A percentile compares a stretch with the other conserved stretches of the same genome.
Evolutionary conservation across 2,888 invertebrate species (phyloP).

Genomic region (Gastrophysa polygoni): DNA sequence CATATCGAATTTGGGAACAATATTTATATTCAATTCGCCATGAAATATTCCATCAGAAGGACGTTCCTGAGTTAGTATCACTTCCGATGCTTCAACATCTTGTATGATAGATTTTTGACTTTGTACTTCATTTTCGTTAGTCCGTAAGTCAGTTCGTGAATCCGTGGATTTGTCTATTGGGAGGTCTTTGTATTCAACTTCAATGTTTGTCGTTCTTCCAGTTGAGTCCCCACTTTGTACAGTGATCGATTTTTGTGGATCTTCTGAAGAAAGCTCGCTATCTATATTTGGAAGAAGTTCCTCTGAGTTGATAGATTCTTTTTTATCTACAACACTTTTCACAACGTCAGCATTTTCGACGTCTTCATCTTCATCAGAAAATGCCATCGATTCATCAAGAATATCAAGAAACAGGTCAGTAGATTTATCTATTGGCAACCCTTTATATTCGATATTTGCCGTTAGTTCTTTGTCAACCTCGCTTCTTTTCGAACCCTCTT

Average conservation of each 20-base stretch:
- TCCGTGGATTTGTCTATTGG: constrained; percentile 40
- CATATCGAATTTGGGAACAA: neutral
- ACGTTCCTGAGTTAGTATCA: too few species aligned
- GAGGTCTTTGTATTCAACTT: constrained; percentile 35
- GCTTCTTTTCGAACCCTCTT: too few species aligned
- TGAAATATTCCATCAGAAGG: too few species aligned
- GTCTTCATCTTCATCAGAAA: neutral
- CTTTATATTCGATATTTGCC: constrained; percentile 33
- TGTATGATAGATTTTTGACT: neutral
- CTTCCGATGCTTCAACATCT: too few species aligned
- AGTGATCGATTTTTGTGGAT: too few species aligned
- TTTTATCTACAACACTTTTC: neutral
- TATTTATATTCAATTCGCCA: neutral
- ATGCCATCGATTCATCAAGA: constrained; percentile 43
- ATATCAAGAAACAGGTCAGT: constrained; percentile 38
- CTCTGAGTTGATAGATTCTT: too few species aligned
- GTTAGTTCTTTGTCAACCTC: too few species aligned
- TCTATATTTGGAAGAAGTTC: neutral
- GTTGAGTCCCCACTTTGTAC: too few species aligned
- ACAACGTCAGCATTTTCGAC: neutral
- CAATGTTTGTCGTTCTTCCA: neutral
- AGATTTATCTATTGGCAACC: constrained; percentile 41
- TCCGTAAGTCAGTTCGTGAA: too few species aligned
- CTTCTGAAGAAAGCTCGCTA: too few species aligned
- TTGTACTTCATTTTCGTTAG: constrained; percentile 39